Conservation (phyloP, 1,140 invertebrate genomes). For the Gerris buenoi region DNA sequence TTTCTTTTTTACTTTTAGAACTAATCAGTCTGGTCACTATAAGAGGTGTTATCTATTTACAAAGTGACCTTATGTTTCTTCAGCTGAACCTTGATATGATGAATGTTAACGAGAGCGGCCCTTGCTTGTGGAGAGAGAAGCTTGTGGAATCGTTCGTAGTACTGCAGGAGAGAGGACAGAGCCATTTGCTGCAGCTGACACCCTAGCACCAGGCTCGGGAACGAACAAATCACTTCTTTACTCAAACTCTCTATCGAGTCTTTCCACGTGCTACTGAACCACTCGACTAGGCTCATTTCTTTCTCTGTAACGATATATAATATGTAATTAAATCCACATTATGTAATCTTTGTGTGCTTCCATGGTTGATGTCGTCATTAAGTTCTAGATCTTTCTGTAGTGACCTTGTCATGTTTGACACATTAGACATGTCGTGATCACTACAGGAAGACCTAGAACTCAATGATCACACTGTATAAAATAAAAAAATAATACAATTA, state of each 20-base stretch:
- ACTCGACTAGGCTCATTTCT: slow-evolving; percentile 64
- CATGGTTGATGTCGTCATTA: no score
- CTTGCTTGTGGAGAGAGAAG: slow-evolving; percentile 75
- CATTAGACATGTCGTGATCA: no score
- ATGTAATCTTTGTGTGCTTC: no score
- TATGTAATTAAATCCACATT: no score
- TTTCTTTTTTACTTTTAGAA: no score
- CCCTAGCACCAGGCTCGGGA: slow-evolving; percentile 90
- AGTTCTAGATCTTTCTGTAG: no score
- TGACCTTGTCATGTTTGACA: no score
- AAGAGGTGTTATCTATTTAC: no score
- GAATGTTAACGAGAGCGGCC: slow-evolving; percentile 89
- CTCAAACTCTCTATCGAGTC: slow-evolving; percentile 86
- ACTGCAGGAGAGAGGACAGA: slow-evolving; percentile 88
- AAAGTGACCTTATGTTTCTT: slow-evolving; percentile 95
- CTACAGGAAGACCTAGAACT: no score
- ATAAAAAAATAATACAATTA: no score
- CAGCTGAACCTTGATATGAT: slow-evolving; percentile 97
- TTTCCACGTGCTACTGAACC: slow-evolving; percentile 88
- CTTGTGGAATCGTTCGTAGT: slow-evolving; percentile 95
- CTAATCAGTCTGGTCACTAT: no score
- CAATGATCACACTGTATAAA: no score
- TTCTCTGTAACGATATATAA: slow-evolving; percentile 45
- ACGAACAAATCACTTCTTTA: slow-evolving; percentile 82
- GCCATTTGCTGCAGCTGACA: slow-evolving; percentile 84